Base-by-base conservation (phyloP, 2,113 vertebrate species). In the Aspiorhynchus laticeps region DNA sequence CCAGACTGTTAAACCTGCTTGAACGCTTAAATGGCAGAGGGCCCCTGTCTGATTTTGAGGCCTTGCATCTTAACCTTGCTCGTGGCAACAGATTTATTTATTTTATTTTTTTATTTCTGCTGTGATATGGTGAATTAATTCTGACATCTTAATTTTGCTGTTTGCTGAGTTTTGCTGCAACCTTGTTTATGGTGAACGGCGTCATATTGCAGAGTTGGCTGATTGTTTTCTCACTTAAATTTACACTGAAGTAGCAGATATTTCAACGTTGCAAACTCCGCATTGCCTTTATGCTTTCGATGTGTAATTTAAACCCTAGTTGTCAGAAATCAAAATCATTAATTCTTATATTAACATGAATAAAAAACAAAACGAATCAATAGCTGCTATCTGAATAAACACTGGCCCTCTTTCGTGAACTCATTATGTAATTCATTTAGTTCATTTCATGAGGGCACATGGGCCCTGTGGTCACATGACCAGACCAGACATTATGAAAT, bases 381-480 rank as follows among this genome's bases (percentile, higher is more conserved):
- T 59, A 24, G n/a, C 48, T 7, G 69, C 75, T 77, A 10, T 56
- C 24, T 51, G 46, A 86, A 67, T 69, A 61, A 75, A 46, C 74
- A 33, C 36, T 53, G 26, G 36, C 61, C 21, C 61, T 83, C 28
- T 4, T 79, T 48, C 24, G 38, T 80, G 75, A 84, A 38, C 76
- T 78, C 78, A 75, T 69, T 87, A 69, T 48, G 83, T 71, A 86
- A 83, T 86, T 26, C 80, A 86, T 89, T 83, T 73, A 84, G 53
- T 76, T 84, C 15, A 63, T 87, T 71, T 80, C 75, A 12, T 86
- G 28, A 84, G 80, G 80, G 67, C 85, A 28, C 36, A 75, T 80
- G 89, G 87, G 88, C 87, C 79, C 88, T 48, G 2, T 85, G 86
- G 91, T 92, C 88, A 91, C 88, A 90, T 88, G 91, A 89, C 85